phyloP scores from a whole-genome alignment of 2,113 vertebrate species.

The Theristicus caerulescens region DNA sequence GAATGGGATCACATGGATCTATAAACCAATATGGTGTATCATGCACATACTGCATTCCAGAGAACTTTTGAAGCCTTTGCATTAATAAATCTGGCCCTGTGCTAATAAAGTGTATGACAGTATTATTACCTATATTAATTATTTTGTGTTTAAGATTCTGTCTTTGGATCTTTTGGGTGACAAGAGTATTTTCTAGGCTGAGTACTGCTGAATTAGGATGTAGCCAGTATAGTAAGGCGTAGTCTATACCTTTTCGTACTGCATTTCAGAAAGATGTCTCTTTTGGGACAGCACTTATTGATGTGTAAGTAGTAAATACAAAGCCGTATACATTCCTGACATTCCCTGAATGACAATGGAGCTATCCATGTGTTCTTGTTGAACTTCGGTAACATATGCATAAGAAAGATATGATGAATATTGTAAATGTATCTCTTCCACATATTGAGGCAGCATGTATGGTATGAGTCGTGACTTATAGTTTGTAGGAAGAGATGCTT shows the following conservation, averaged over 20 bases:
- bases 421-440: background rate
- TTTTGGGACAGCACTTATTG: background rate
- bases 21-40: background rate
- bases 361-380: background rate
- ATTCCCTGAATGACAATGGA: background rate
- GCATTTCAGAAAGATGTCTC: background rate
- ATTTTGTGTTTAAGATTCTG: background rate
- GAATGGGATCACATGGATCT: background rate
- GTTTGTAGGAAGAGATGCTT: background rate
- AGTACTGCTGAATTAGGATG: background rate
- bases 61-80: constrained; percentile 7
- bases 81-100: constrained; percentile 1
- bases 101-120: background rate
- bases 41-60: background rate
- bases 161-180: background rate
- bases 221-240: background rate
- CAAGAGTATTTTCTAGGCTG: background rate
- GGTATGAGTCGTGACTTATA: background rate
- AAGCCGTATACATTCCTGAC: background rate
- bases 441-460: background rate
- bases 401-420: background rate
- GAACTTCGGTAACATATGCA: background rate
- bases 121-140: constrained; percentile 15
- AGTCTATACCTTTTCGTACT: background rate
- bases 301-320: background rate